Base-by-base conservation (phyloP, 2,797 vertebrate genomes). In the Miopithecus talapoin region DNA sequence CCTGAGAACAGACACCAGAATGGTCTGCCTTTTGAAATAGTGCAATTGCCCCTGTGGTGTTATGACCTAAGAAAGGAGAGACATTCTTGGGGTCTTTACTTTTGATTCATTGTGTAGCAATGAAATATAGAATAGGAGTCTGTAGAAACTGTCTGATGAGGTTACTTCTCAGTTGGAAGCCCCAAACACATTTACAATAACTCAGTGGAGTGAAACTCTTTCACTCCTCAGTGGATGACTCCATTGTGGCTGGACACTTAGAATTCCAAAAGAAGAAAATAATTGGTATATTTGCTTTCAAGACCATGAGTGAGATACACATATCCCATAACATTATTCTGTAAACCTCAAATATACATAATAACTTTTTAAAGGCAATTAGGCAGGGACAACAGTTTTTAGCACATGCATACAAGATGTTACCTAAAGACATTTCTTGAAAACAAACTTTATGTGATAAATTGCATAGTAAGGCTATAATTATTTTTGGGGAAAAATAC, bases 111-210 rank as follows among this genome's bases (percentile, higher is more conserved):
- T 8, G 33, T 10, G 11, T 24, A 11, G 43, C 14, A 30, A 17
- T 22, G 61, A 57, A 46, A 39, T 3, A 4, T 1, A 16, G 76
- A 24, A 4, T 3, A 0, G 0, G 0, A 41, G 39, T 30, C 68
- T 48, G 6, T 1, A 19, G n/a, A 74, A 10, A 43, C 0, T 0
- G 11, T 24, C 30, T 26, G 86, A 83, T 39, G 13, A 39, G 16
- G 48, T 22, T 0, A 16, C 5, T 70, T 80, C 83, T 85, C 87
- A 22, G 83, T 30, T 14, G 53, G 84, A 48, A 1, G 17, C 28
- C 41, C 21, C 64, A 36, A 33, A 43, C 0, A 2, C 43, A 19
- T 36, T 36, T 13, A 11, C 17, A 81, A 78, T 48, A 50, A 64
- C 7, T 19, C 43, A 26, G 28, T 1, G 7, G 36, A 14, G 61